Evolutionary conservation across 2,888 invertebrate genomes (phyloP), one percentile per base, ranked within the genome.

Genomic region (Drosophila multiciliata): DNA sequence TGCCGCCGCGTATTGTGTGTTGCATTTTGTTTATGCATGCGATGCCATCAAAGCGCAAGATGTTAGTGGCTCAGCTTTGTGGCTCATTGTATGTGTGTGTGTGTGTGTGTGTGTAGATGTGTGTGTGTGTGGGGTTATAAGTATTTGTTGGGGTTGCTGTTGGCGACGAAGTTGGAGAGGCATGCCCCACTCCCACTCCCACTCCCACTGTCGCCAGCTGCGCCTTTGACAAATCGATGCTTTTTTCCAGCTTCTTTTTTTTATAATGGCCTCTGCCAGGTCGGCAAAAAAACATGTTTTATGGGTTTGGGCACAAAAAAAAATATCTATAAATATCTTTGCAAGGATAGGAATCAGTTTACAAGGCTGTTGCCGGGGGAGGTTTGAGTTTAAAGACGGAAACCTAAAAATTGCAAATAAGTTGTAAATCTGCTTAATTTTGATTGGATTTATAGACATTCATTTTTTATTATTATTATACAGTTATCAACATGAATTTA

Each of bases 1-100:
- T 52, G 85, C 70, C 53, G 86, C 71, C 53, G 86, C 71, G 73
- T 70, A 88, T 85, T 85, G 85, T 88, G 77, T 81, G 75, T 79
- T 86, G 88, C 83, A 83, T 77, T 81, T 86, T 85, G 89, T 85
- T 88, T 86, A 88, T 88, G 85, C 79, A 85, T 83, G 87, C 79
- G 59, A 55, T 79, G 66, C 74, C 72, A 68, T 82, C 88, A 85
- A 87, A 87, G 79, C 66, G 17, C 49, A 79, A 65, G 62, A 75
- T 65, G 79, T 71, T 62, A 65, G 70, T 62, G 33, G 65, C 73
- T 59, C 23, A 23, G 54, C 38, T 55, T 61, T 61, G 53, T 32
- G 40, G 20, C 45, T 20, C 45, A 20, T 20, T 23, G 45, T 45
- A 15, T 4, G 17, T 17, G 4, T 33, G 20, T 42, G 15, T 23